These are phyloP conservation scores for Halictus quadricinctus DNA, from an alignment of 2,888 invertebrate genomes.

Conservation along the genomic window DNA sequence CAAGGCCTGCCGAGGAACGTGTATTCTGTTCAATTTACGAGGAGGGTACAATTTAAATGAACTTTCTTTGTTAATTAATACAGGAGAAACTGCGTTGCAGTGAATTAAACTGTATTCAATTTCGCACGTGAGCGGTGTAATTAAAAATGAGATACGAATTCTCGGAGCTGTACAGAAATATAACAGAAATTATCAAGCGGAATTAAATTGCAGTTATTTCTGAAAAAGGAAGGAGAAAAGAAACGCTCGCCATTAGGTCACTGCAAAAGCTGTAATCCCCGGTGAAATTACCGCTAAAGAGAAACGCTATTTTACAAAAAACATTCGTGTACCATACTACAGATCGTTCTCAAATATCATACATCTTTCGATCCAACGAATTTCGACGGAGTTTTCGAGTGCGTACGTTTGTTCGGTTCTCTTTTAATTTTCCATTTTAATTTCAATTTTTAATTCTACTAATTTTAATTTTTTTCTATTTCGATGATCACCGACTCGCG, in stretches of 20 bases:
- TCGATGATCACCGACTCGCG: not conserved
- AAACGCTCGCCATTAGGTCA: not conserved
- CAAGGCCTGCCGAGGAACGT: not conserved
- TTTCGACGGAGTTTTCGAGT: no score
- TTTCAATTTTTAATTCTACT: no score
- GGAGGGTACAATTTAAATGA: slow-evolving; percentile 12
- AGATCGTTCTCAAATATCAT: not conserved
- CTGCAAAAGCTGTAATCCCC: not conserved
- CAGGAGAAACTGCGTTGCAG: slow-evolving; percentile 16
- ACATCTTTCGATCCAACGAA: no score
- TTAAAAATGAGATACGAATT: slow-evolving; percentile 19
- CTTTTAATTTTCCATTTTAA: no score
- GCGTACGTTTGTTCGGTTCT: no score
- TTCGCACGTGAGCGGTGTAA: slow-evolving; percentile 9
- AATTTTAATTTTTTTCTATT: not conserved
- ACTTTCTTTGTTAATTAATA: slow-evolving; percentile 17
- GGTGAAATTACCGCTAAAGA: not conserved
- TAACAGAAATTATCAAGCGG: slow-evolving; percentile 8
- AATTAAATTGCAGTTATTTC: not conserved
- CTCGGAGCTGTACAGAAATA: not conserved
- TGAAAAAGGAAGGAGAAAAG: not conserved
- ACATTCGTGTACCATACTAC: not conserved
- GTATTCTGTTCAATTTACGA: slow-evolving; percentile 4
- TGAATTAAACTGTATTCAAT: slow-evolving; percentile 18
- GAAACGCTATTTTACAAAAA: not conserved